Evolutionary conservation across 2,113 vertebrate species (phyloP).

Genomic region (Varanus komodoensis): DNA sequence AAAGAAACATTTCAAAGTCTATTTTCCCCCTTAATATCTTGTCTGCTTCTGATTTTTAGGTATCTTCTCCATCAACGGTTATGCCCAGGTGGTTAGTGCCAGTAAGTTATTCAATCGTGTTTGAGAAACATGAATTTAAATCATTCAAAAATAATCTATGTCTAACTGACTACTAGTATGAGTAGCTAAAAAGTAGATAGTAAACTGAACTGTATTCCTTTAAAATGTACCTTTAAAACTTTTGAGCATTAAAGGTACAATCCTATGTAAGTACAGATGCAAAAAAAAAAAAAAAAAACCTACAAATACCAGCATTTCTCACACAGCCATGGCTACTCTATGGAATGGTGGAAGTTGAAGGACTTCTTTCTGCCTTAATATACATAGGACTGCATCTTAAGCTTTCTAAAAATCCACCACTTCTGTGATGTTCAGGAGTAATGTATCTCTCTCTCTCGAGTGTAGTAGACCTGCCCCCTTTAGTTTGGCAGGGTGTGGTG

Average conservation of each 20-base stretch:
- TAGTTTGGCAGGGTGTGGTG: not conserved
- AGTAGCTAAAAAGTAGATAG: not conserved
- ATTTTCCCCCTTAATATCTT: not conserved
- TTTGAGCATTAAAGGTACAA: not conserved
- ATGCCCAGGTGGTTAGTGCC: conserved; percentile 94
- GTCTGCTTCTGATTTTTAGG: conserved; percentile 72
- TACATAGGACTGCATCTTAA: no score
- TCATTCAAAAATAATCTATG: not conserved
- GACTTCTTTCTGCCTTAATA: no score
- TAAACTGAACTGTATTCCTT: not conserved
- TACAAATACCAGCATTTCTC: no score
- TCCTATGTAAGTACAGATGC: no score
- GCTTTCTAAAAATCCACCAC: not conserved
- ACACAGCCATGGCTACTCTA: no score
- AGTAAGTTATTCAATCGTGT: conserved; percentile 67
- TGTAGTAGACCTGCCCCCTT: not conserved
- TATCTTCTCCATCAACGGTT: conserved; percentile 81
- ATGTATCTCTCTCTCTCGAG: not conserved
- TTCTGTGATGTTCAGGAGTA: not conserved
- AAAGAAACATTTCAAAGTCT: not conserved
- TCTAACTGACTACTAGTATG: not conserved
- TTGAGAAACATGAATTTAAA: not conserved
- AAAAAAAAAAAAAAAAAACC: no score
- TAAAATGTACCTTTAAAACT: not conserved
- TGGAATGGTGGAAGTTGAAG: no score